These are phyloP conservation scores for Rousettus madagascariensis DNA, from an alignment of 2,797 vertebrate genomes.

Conservation along the genomic window DNA sequence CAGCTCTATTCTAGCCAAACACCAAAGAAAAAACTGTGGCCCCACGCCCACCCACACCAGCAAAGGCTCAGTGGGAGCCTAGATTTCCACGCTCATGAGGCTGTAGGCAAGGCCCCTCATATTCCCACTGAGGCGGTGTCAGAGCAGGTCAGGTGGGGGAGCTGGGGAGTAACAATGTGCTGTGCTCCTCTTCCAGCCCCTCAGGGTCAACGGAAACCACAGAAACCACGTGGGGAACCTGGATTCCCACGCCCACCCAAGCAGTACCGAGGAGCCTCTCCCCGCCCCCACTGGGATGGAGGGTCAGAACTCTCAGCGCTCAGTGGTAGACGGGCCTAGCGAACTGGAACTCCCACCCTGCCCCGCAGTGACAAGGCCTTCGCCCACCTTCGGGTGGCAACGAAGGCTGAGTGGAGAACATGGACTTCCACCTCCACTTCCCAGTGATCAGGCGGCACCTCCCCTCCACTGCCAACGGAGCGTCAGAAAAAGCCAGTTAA, in stretches of 20 bases:
- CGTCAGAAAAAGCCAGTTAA: neutral
- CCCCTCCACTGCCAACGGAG: neutral
- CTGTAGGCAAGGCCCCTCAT: neutral
- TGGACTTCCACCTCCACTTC: neutral
- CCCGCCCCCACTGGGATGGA: neutral
- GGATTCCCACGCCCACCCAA: neutral
- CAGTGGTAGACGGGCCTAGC: neutral
- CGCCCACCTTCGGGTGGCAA: neutral
- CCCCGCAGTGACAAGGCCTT: neutral
- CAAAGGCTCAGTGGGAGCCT: neutral
- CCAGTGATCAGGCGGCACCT: neutral
- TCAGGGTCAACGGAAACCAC: neutral
- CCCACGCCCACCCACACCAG: neutral
- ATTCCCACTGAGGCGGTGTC: neutral
- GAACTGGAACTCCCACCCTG: neutral
- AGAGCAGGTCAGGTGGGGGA: neutral
- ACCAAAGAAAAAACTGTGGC: neutral
- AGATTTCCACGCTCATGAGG: neutral
- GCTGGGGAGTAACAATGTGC: neutral
- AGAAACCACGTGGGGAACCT: neutral
- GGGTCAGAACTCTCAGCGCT: neutral
- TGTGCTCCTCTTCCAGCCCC: neutral
- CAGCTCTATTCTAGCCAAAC: neutral
- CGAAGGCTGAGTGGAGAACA: neutral
- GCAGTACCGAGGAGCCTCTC: neutral